Base-by-base conservation (phyloP, 2,113 vertebrate genomes). In the Paracyprichromis sp. region DNA sequence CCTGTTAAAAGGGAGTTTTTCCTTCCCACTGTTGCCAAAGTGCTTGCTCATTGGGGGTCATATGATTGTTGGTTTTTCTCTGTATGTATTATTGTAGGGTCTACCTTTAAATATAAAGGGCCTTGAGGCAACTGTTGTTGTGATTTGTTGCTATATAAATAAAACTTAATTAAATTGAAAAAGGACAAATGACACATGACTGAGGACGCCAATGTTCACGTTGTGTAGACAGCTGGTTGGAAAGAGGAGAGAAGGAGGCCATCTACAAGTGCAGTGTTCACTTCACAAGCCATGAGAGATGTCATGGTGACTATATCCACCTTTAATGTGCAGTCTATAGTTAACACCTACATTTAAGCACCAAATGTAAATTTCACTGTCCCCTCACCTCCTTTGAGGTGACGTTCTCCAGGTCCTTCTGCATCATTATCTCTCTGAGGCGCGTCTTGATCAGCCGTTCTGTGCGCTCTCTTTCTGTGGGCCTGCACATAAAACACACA, bases 361-460 rank as follows among this genome's bases (percentile, higher is more conserved):
- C 45, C 11, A 52, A 50, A 78, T n/a, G 73, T 78, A 50, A 78
- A 50, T 56, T 57, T 45, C 5, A 47, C 12, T 13, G 34, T 76
- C 3, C 21, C 31, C 83, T 90, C 96, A 99, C 98, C 97, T 99
- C 98, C 94, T 99, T 99, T 17, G 97, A 98, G 3, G 98, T 99
- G 94, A 99, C 97, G 57, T 99, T 99, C 92, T 99, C 99, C 96
- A 99, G 95, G 95, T 99, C 98, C 24, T 98, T 99, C 95, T 99
- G 99, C 98, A 99, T 99, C 99, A 99, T 99, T 85, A 99, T 99
- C 94, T 99, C 99, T 63, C 98, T 94, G 92, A 99, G 96, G 24
- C 98, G 97, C 40, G 96, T 97, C 94, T 98, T 99, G 93, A 99
- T 98, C 13, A 99, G 95, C n/a, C 97, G 96, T 81, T 99, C 99